Percentiles rank a stretch among this genome's conserved stretches.
Conservation (phyloP, 2,113 vertebrate species). For the Oxyruncus cristatus region DNA sequence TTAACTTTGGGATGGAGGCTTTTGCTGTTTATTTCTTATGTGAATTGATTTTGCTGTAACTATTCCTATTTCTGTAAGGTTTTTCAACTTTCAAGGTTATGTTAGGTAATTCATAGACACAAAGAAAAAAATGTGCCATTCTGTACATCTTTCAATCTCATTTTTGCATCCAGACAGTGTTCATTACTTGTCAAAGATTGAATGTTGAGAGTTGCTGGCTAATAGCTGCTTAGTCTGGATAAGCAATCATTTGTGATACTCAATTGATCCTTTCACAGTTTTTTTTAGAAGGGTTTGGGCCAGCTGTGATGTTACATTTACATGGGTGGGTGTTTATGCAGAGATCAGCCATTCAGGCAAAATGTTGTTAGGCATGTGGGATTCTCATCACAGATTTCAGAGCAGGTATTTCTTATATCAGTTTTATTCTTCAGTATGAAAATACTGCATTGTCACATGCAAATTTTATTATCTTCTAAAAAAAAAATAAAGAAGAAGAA, state of each 20-base stretch:
- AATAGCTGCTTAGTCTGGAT: neutral
- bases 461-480: neutral
- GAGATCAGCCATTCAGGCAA: neutral
- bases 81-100: neutral
- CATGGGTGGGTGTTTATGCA: neutral
- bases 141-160: neutral
- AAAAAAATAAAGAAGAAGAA: neutral
- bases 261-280: neutral
- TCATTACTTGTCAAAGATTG: neutral
- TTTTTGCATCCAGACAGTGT: neutral
- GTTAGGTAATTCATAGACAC: neutral
- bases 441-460: neutral
- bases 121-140: neutral
- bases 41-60: neutral
- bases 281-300: neutral
- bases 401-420: neutral
- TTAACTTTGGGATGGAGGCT: neutral
- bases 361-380: neutral
- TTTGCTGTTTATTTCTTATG: neutral
- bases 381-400: neutral
- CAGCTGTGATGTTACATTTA: neutral
- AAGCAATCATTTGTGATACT: neutral
- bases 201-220: neutral
- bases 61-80: neutral
- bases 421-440: neutral